A percentile compares a stretch with the other conserved stretches of the same genome.
These are phyloP conservation scores for Dermatemys mawii DNA, from an alignment of 2,113 vertebrate genomes.

Conservation along the genomic window DNA sequence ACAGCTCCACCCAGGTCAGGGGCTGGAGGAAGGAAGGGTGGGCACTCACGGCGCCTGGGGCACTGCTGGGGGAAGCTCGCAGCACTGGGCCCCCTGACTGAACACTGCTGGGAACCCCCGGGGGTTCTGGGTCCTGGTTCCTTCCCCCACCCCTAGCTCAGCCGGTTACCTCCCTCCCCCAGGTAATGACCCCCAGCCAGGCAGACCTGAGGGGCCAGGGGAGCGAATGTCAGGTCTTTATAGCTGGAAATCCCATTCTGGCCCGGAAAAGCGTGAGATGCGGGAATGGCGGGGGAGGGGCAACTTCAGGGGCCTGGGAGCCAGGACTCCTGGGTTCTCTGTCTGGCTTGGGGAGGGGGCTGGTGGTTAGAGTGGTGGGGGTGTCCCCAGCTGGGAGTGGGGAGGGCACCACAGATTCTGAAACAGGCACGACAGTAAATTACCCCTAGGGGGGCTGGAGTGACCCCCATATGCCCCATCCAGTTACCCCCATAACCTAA, in stretches of 20 bases:
- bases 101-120: too few relatives aligned
- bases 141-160: neutral
- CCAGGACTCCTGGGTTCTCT: neutral
- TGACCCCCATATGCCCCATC: neutral
- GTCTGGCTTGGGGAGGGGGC: neutral
- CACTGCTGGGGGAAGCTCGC: neutral
- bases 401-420: too few relatives aligned
- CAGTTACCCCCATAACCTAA: too few relatives aligned
- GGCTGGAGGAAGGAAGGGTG: neutral
- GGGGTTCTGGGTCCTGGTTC: neutral
- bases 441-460: too few relatives aligned
- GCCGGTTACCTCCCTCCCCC: neutral
- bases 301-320: neutral
- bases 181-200: neutral
- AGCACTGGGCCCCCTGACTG: neutral
- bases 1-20: neutral
- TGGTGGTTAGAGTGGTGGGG: neutral
- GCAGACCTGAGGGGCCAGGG: neutral
- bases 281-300: neutral
- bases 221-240: neutral
- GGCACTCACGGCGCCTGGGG: too few relatives aligned
- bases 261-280: neutral
- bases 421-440: too few relatives aligned
- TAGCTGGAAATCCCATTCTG: neutral
- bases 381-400: neutral